phyloP scores from a whole-genome alignment of 2,113 vertebrate genomes.

The Capreolus pygargus region DNA sequence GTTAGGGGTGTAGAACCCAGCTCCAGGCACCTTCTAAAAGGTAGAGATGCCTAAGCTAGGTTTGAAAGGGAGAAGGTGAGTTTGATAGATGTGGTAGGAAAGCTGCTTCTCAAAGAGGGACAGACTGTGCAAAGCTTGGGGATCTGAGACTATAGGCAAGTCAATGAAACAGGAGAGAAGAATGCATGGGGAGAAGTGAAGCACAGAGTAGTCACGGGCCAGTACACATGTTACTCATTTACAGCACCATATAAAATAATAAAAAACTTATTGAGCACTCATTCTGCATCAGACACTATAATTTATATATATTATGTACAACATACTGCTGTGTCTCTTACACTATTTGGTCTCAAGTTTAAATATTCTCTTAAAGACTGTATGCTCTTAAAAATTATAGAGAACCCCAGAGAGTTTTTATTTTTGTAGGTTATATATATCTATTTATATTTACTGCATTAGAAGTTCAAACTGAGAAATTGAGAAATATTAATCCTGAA shows the following conservation, averaged over 20 bases:
- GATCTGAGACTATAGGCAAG: not conserved
- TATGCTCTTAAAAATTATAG: not conserved
- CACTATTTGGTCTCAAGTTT: not conserved
- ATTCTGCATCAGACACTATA: not conserved
- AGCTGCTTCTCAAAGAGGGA: not conserved
- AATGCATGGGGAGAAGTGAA: not conserved
- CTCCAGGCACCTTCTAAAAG: not conserved
- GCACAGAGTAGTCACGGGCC: no score
- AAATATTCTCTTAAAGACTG: not conserved
- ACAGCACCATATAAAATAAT: not conserved
- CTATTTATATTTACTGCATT: not conserved
- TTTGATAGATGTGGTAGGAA: not conserved
- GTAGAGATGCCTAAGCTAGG: not conserved
- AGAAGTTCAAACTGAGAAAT: not conserved
- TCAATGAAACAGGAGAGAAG: not conserved
- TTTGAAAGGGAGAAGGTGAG: not conserved
- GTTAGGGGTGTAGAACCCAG: not conserved
- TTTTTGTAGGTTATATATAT: not conserved
- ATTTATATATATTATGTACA: not conserved
- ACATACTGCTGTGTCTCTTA: not conserved
- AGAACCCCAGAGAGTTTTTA: not conserved
- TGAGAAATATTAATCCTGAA: not conserved
- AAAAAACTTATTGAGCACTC: not conserved
- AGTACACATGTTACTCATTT: not conserved
- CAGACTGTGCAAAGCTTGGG: not conserved